These are phyloP conservation scores for Psammodynastes pulverulentus DNA, from an alignment of 2,113 vertebrate species.

Conservation along the genomic window DNA sequence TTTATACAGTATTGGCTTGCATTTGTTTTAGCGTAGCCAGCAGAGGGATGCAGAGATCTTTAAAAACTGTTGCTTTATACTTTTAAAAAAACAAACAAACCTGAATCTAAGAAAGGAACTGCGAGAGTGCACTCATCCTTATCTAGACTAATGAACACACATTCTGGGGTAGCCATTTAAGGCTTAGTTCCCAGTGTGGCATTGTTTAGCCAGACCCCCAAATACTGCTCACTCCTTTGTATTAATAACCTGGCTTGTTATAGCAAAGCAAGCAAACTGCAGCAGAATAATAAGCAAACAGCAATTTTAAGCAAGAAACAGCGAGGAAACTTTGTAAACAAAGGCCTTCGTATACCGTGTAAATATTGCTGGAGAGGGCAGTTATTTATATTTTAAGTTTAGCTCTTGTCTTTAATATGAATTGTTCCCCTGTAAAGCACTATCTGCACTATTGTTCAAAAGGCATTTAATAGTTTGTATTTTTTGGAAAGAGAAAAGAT, in stretches of 20 bases:
- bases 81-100: background rate
- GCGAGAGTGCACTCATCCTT: background rate
- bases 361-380: background rate
- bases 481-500: background rate
- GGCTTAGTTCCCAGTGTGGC: background rate
- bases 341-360: background rate
- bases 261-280: background rate
- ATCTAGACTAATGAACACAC: background rate
- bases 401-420: background rate
- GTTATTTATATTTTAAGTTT: background rate
- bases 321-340: background rate
- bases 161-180: background rate
- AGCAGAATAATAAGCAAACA: constrained; percentile 7
- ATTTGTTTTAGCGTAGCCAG: constrained; percentile 18
- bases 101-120: background rate
- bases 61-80: background rate
- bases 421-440: background rate
- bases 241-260: background rate
- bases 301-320: background rate
- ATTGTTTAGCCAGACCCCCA: background rate
- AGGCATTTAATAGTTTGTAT: background rate
- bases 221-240: background rate
- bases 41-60: background rate
- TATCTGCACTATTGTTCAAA: background rate
- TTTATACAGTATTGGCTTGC: background rate